phyloP scores from a whole-genome alignment of 2,797 vertebrate species.

The Iguana delicatissima region DNA sequence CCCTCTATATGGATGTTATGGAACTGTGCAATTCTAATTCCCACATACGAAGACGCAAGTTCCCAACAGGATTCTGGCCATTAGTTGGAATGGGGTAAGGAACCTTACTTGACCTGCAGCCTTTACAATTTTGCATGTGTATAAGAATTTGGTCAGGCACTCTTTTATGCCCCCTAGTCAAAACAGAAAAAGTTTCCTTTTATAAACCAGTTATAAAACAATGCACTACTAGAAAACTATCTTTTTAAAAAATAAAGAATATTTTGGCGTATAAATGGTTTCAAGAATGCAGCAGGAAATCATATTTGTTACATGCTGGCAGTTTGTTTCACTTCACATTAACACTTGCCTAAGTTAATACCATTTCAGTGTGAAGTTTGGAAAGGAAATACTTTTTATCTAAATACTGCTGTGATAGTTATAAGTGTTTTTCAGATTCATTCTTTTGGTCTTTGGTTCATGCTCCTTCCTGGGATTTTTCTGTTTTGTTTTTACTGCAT shows the following conservation, averaged over 20 bases:
- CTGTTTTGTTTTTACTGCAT: conserved; percentile 57
- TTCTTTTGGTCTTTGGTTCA: conserved; percentile 68
- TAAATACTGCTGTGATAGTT: conserved; percentile 64
- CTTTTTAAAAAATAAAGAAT: conserved; percentile 70
- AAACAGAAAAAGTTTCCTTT: conserved; percentile 76
- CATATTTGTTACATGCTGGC: conserved; percentile 69
- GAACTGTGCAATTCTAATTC: too few relatives aligned
- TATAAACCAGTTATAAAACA: conserved; percentile 84
- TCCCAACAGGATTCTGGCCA: conserved; percentile 47
- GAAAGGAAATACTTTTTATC: conserved; percentile 64
- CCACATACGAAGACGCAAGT: too few relatives aligned
- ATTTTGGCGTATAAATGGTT: conserved; percentile 76
- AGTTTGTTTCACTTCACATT: conserved; percentile 74
- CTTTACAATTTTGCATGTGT: conserved; percentile 71
- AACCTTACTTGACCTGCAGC: conserved; percentile 34
- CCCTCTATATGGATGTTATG: too few relatives aligned
- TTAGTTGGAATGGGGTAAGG: conserved; percentile 11
- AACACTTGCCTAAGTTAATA: conserved; percentile 72
- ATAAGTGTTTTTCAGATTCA: conserved; percentile 75
- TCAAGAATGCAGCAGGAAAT: conserved; percentile 72
- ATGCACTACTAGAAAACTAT: conserved; percentile 84
- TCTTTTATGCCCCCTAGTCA: conserved; percentile 80
- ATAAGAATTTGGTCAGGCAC: conserved; percentile 82
- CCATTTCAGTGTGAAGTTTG: conserved; percentile 66
- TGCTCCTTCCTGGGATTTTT: conserved; percentile 66